These are phyloP conservation scores for Condylura cristata DNA, from an alignment of 2,113 vertebrate genomes.

Conservation along the genomic window DNA sequence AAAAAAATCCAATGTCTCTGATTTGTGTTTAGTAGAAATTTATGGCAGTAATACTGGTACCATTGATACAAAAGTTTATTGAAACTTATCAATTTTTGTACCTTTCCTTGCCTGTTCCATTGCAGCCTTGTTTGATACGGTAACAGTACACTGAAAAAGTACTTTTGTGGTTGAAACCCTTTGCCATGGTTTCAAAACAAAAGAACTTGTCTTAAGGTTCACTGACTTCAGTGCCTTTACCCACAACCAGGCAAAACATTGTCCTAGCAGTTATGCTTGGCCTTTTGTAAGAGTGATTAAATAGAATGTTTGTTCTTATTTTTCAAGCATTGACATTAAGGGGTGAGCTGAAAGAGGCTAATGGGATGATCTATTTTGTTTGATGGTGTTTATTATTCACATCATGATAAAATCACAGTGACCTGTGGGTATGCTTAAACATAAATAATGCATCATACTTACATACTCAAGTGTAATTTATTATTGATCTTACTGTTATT, in stretches of 20 bases:
- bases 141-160: not conserved
- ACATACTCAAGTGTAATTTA: not conserved
- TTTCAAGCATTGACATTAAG: conserved; percentile 61
- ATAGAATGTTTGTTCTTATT: not conserved
- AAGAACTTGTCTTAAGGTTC: conserved; percentile 36
- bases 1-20: not conserved
- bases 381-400: conserved; percentile 58
- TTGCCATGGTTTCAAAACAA: conserved; percentile 25
- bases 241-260: not conserved
- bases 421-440: not conserved
- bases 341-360: conserved; percentile 62
- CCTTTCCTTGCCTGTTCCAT: not conserved
- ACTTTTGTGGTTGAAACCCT: conserved; percentile 15
- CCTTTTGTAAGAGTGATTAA: not conserved
- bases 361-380: conserved; percentile 14
- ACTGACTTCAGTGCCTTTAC: conserved; percentile 20
- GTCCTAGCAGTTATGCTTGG: not conserved
- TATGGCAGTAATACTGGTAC: not conserved
- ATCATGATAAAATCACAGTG: not conserved
- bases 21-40: not conserved
- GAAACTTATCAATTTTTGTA: not conserved
- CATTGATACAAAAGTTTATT: not conserved
- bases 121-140: conserved; percentile 59
- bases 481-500: not conserved
- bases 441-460: not conserved